Percentiles rank a stretch among this genome's conserved stretches.
These are phyloP conservation scores for Troglohyphantes excavatus DNA, from an alignment of 2,888 invertebrate genomes.

Conservation along the genomic window DNA sequence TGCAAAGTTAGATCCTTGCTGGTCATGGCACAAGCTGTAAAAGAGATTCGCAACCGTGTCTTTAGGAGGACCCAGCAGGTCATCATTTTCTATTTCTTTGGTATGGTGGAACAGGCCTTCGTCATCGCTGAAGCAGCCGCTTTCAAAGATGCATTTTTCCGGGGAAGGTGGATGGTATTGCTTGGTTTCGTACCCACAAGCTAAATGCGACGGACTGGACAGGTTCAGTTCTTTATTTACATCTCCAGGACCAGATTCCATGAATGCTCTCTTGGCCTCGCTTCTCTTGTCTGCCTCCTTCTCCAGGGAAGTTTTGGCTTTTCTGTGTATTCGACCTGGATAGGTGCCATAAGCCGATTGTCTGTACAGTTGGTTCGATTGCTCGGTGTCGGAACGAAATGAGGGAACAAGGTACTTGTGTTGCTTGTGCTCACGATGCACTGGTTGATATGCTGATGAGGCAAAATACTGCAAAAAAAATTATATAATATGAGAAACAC, in stretches of 20 bases:
- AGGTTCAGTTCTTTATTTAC: slow-evolving; percentile 34
- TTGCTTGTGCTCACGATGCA: slow-evolving; percentile 86
- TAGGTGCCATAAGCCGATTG: slow-evolving; percentile 70
- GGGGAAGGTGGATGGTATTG: slow-evolving; percentile 20
- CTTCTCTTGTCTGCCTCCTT: slow-evolving; percentile 39
- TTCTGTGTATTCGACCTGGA: slow-evolving; percentile 60
- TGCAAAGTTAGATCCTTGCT: slow-evolving; percentile 41
- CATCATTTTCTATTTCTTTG: slow-evolving; percentile 55
- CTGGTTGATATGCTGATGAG: slow-evolving; percentile 94
- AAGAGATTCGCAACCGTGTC: slow-evolving; percentile 68
- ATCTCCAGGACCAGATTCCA: slow-evolving; percentile 16
- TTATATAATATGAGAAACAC: too few relatives aligned
- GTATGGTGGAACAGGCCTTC: slow-evolving; percentile 63
- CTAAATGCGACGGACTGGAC: slow-evolving; percentile 44
- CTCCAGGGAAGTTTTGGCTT: slow-evolving; percentile 37
- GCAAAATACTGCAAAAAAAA: slow-evolving; percentile 89
- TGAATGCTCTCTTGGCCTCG: neutral
- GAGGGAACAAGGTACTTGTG: slow-evolving; percentile 63
- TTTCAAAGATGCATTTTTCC: slow-evolving; percentile 32
- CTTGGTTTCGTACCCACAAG: slow-evolving; percentile 25
- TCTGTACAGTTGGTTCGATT: slow-evolving; percentile 64
- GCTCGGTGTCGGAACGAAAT: slow-evolving; percentile 43
- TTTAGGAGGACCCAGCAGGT: slow-evolving; percentile 29
- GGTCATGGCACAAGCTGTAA: slow-evolving; percentile 59
- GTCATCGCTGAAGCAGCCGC: slow-evolving; percentile 68